A percentile compares a stretch with the other conserved stretches of the same genome.
These are phyloP conservation scores for Gila orcuttii DNA, from an alignment of 2,113 vertebrate species.

Conservation along the genomic window DNA sequence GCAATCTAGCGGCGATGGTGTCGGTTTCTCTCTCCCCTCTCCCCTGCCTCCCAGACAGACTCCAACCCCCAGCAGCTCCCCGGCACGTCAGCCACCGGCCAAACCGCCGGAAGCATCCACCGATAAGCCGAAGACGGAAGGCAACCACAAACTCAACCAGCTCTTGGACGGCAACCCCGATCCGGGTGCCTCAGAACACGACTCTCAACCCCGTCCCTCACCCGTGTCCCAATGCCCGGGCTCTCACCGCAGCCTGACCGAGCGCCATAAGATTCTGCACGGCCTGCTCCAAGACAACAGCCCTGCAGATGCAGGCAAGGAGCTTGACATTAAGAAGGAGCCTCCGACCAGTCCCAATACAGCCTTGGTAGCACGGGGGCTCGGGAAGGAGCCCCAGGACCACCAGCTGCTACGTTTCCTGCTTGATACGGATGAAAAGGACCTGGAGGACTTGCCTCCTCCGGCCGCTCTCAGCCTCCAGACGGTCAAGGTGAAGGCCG, in stretches of 20 bases:
- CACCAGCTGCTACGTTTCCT: slow-evolving; percentile 93
- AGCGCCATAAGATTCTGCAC: slow-evolving; percentile 93
- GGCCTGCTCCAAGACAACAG: slow-evolving; percentile 93
- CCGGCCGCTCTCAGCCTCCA: slow-evolving; percentile 83
- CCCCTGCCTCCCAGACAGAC: slow-evolving; percentile 80
- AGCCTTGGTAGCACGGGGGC: slow-evolving; percentile 56
- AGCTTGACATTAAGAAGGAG: slow-evolving; percentile 84
- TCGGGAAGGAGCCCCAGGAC: slow-evolving; percentile 88
- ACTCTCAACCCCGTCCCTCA: slow-evolving; percentile 66
- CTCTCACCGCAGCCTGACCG: slow-evolving; percentile 90
- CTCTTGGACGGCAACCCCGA: slow-evolving; percentile 75
- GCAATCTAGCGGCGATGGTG: slow-evolving; percentile 73
- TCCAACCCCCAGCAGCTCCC: slow-evolving; percentile 67
- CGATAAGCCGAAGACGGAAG: slow-evolving; percentile 47
- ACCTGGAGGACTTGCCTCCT: slow-evolving; percentile 83
- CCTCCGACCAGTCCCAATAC: slow-evolving; percentile 62
- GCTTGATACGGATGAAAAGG: slow-evolving; percentile 92
- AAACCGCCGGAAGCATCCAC: slow-evolving; percentile 69
- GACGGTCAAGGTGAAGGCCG: slow-evolving; percentile 88
- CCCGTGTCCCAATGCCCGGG: slow-evolving; percentile 81
- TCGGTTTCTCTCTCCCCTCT: slow-evolving; percentile 80
- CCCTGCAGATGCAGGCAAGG: slow-evolving; percentile 74
- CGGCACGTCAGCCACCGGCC: slow-evolving; percentile 73
- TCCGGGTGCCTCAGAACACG: slow-evolving; percentile 64
- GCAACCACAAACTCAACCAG: slow-evolving; percentile 84